A percentile compares a stretch with the other conserved stretches of the same genome.
Evolutionary conservation across 2,888 invertebrate species (phyloP).

Genomic region (Acrobasis consociella): DNA sequence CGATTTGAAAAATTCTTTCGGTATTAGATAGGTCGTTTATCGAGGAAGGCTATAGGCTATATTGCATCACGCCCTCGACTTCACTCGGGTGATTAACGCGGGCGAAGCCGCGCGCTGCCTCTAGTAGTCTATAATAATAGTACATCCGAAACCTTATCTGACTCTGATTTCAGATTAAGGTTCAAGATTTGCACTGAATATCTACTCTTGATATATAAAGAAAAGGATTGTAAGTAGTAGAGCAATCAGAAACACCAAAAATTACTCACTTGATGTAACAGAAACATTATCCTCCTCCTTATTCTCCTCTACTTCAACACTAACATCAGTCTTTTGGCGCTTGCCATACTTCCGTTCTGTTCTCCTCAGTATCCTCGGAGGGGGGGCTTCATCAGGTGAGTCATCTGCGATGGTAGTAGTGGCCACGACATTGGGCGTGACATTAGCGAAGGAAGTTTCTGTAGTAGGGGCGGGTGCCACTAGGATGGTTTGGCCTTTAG

Average conservation of each 20-base stretch:
- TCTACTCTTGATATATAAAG: too few species aligned
- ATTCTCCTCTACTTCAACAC: constrained; percentile 49
- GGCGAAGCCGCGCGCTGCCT: too few species aligned
- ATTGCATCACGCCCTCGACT: too few species aligned
- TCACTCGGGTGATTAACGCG: too few species aligned
- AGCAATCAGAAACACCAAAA: background rate
- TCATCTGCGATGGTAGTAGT: constrained; percentile 50
- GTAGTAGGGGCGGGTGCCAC: constrained; percentile 61
- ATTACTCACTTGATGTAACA: constrained; percentile 56
- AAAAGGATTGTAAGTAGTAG: too few species aligned
- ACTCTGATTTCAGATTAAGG: too few species aligned
- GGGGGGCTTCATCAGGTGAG: constrained; percentile 50
- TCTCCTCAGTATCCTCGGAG: constrained; percentile 58
- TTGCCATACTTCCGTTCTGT: constrained; percentile 74
- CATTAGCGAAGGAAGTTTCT: constrained; percentile 37
- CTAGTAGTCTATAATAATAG: too few species aligned
- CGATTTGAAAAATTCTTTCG: too few species aligned
- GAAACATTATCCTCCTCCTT: constrained; percentile 58
- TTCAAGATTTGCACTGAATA: too few species aligned
- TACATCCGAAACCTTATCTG: too few species aligned
- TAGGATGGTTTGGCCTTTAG: constrained; percentile 74
- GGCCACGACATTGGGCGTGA: constrained; percentile 39
- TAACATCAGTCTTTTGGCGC: constrained; percentile 65
- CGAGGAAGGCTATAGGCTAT: too few species aligned
- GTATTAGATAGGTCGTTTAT: too few species aligned